A percentile compares a stretch with the other conserved stretches of the same genome.
phyloP scores from a whole-genome alignment of 1,140 invertebrate genomes.

The Holcopasites calliopsidis region DNA sequence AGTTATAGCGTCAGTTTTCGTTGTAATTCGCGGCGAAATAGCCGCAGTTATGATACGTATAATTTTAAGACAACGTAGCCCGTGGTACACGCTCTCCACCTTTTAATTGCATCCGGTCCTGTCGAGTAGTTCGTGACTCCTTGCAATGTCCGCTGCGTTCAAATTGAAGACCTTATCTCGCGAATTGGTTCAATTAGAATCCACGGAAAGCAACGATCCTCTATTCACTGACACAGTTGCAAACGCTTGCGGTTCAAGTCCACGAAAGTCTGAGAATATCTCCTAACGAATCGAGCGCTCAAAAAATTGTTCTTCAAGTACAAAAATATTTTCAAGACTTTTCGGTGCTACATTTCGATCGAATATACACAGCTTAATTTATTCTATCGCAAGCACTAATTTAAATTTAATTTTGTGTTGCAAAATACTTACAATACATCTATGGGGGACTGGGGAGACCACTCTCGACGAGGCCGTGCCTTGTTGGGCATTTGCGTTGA shows the following conservation, averaged over 20 bases:
- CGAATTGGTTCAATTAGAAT: constrained; percentile 60
- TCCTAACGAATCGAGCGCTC: too few relatives aligned
- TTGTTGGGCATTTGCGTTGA: constrained; percentile 70
- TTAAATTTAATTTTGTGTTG: too few relatives aligned
- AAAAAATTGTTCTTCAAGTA: too few relatives aligned
- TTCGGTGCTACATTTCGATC: too few relatives aligned
- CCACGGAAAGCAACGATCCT: constrained; percentile 66
- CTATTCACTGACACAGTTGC: constrained; percentile 50
- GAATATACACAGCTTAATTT: too few relatives aligned
- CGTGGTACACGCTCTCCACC: neutral
- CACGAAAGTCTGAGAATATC: neutral
- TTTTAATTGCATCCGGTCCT: constrained; percentile 29
- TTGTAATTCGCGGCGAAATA: neutral
- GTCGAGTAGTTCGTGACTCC: constrained; percentile 59
- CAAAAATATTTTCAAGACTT: too few relatives aligned
- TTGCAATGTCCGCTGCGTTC: constrained; percentile 57
- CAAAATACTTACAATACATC: constrained; percentile 73
- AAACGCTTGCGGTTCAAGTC: constrained; percentile 64
- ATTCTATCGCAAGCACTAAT: too few relatives aligned
- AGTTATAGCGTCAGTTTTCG: constrained; percentile 4
- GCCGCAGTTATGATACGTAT: constrained; percentile 18
- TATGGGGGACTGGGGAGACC: constrained; percentile 73
- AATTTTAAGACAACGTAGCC: constrained; percentile 6
- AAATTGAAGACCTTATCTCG: constrained; percentile 68
- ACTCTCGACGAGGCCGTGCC: constrained; percentile 74